Conservation (phyloP, 2,888 invertebrate species). For the Hirtodrosophila trivittata region DNA sequence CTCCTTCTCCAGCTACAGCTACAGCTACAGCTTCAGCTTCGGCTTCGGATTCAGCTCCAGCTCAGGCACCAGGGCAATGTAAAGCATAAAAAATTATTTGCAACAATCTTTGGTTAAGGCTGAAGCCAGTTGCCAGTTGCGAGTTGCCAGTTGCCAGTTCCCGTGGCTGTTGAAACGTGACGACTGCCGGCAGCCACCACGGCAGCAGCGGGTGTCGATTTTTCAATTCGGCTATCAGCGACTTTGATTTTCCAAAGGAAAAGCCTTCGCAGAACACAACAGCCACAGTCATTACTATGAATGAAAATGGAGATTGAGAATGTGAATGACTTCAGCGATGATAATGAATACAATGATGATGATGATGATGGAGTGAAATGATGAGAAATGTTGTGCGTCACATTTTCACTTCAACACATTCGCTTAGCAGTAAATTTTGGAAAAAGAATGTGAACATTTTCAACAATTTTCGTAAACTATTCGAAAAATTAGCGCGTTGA, state of each 20-base stretch:
- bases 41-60: background rate
- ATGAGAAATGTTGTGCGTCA: conserved; percentile 35
- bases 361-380: conserved; percentile 3
- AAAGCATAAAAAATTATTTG: conserved; percentile 75
- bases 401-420: conserved; percentile 23
- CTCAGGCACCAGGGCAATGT: conserved; percentile 43
- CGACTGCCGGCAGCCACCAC: conserved; percentile 45
- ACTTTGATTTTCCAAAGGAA: conserved; percentile 61
- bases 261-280: conserved; percentile 26
- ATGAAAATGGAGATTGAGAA: conserved; percentile 42
- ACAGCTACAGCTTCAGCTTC: background rate
- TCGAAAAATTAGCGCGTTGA: conserved; percentile 28
- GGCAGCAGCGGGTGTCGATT: conserved; percentile 55
- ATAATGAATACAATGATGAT: conserved; percentile 14
- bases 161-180: conserved; percentile 57
- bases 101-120: conserved; percentile 66
- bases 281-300: conserved; percentile 29
- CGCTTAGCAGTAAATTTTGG: conserved; percentile 1
- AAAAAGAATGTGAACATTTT: too few relatives aligned
- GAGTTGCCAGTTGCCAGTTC: background rate
- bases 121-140: conserved; percentile 3
- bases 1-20: background rate
- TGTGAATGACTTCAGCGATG: conserved; percentile 30
- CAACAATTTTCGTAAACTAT: conserved; percentile 15
- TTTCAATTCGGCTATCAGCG: conserved; percentile 63